Conservation (phyloP, 30 jellyfish, hydroid and myxozoan species). For the Hydra vulgaris region DNA sequence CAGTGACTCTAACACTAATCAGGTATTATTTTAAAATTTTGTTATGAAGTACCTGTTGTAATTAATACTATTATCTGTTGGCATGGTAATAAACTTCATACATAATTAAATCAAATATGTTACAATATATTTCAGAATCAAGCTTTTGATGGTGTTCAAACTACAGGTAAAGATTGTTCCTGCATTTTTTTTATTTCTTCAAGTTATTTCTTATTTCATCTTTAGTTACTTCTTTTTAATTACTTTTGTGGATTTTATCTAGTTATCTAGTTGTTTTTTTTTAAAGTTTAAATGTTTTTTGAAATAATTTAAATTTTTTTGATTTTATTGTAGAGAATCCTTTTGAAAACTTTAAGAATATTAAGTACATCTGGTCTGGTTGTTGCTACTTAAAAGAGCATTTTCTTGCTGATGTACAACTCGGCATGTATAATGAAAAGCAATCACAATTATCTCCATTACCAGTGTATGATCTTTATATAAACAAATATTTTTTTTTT, state of each 20-base stretch:
- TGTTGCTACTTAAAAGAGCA: not conserved
- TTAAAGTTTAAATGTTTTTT: not conserved
- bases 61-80: too few species aligned
- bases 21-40: not conserved
- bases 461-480: not conserved
- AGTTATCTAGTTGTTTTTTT: not conserved
- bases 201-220: too few species aligned
- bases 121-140: too few species aligned
- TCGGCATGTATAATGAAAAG: not conserved
- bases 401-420: constrained; percentile 6
- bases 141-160: too few species aligned
- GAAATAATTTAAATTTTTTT: not conserved
- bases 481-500: too few species aligned
- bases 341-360: not conserved
- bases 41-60: too few species aligned
- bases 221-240: too few species aligned
- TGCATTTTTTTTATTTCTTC: too few species aligned
- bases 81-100: too few species aligned
- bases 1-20: not conserved
- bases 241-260: not conserved
- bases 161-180: too few species aligned
- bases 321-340: not conserved
- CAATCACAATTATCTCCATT: not conserved
- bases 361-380: not conserved
- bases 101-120: too few species aligned